phyloP scores from a whole-genome alignment of 2,888 invertebrate species.

The Dicranocentrus wangi region DNA sequence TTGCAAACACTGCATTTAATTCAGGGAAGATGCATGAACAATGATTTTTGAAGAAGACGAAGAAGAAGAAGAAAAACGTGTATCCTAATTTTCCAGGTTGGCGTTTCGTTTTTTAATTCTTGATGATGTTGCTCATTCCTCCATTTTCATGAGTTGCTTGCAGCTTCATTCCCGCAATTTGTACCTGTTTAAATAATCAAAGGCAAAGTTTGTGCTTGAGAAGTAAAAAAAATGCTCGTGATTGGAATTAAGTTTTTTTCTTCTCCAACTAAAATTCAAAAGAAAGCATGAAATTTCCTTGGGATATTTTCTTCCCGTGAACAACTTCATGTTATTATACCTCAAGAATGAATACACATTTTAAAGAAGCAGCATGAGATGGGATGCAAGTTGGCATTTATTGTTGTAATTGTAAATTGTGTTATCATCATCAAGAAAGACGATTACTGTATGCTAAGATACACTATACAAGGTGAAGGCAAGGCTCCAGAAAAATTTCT shows the following conservation, averaged over 20 bases:
- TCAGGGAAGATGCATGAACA: not conserved
- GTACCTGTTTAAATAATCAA: slow-evolving; percentile 24
- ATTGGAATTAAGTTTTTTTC: slow-evolving; percentile 34
- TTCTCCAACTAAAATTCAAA: slow-evolving; percentile 6
- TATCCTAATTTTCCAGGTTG: slow-evolving; percentile 39
- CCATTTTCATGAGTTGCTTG: slow-evolving; percentile 17
- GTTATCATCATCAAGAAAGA: slow-evolving; percentile 48
- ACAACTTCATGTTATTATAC: slow-evolving; percentile 43
- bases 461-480: slow-evolving; percentile 5
- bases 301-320: slow-evolving; percentile 23
- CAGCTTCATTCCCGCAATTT: slow-evolving; percentile 32
- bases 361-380: slow-evolving; percentile 12
- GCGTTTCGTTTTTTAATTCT: slow-evolving; percentile 25
- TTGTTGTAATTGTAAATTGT: slow-evolving; percentile 55
- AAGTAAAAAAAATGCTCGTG: not conserved
- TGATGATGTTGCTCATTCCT: slow-evolving; percentile 24
- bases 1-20: slow-evolving; percentile 35
- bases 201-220: not conserved
- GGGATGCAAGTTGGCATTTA: slow-evolving; percentile 39
- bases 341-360: not conserved
- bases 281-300: slow-evolving; percentile 36
- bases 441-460: slow-evolving; percentile 26
- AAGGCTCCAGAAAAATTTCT: not conserved
- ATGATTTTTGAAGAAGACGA: not conserved
- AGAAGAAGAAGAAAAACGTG: slow-evolving; percentile 22